phyloP scores from a whole-genome alignment of 2,888 invertebrate species.

The Tipula vernalis region DNA sequence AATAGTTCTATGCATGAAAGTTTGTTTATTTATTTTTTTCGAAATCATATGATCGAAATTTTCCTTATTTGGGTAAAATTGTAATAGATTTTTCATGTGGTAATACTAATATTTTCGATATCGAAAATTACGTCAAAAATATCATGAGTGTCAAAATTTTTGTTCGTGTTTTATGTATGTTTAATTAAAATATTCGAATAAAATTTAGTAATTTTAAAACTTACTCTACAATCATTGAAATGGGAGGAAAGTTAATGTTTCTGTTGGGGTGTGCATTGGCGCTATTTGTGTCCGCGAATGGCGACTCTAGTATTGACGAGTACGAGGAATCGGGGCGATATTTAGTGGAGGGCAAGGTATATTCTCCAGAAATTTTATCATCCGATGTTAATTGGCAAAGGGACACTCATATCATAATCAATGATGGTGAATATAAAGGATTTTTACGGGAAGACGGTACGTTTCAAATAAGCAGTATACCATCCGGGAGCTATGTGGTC shows the following conservation, averaged over 20 bases:
- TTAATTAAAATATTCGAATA: neutral
- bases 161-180: neutral
- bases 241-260: neutral
- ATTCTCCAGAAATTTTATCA: slow-evolving; percentile 51
- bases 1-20: neutral
- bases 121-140: too few relatives aligned
- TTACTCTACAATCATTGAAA: neutral
- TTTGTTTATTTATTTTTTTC: neutral
- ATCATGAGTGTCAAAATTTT: neutral
- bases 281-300: neutral
- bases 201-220: neutral
- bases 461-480: slow-evolving; percentile 77
- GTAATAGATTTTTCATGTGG: neutral
- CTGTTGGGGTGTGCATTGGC: neutral
- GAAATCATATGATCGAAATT: neutral
- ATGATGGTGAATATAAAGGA: slow-evolving; percentile 79
- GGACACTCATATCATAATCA: slow-evolving; percentile 66
- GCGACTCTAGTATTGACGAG: slow-evolving; percentile 23
- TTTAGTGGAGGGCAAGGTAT: slow-evolving; percentile 69
- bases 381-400: slow-evolving; percentile 56
- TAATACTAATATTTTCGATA: too few relatives aligned
- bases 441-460: slow-evolving; percentile 85
- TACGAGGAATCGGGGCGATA: slow-evolving; percentile 44
- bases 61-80: neutral
- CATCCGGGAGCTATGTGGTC: slow-evolving; percentile 86